Conservation (phyloP, 53 echinoderm and acorn worm species). For the Paracentrotus lividus region DNA sequence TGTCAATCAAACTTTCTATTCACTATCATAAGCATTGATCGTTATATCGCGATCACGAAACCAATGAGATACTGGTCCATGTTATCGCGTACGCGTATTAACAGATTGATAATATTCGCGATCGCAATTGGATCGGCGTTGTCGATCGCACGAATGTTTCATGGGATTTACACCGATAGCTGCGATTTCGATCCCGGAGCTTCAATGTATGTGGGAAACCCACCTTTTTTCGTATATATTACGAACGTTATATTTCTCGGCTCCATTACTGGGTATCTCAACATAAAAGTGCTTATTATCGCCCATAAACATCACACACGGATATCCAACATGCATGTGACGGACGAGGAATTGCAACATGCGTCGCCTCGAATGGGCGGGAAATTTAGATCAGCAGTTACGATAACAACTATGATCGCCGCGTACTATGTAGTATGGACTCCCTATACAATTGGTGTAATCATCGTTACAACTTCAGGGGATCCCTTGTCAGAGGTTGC, state of each 20-base stretch:
- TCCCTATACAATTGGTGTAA: constrained; percentile 15
- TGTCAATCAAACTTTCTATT: constrained; percentile 34
- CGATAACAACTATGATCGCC: constrained; percentile 25
- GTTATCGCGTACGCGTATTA: constrained; percentile 22
- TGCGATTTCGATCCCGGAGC: constrained; percentile 55
- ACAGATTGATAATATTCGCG: background rate
- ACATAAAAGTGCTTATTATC: background rate
- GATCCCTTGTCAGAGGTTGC: background rate
- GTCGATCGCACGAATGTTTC: background rate
- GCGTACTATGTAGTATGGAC: constrained; percentile 50
- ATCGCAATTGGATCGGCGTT: background rate
- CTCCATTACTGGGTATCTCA: background rate
- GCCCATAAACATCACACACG: constrained; percentile 13
- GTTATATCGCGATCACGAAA: constrained; percentile 48
- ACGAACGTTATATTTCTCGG: background rate
- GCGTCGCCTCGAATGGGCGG: background rate
- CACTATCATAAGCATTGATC: constrained; percentile 31
- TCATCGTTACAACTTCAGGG: background rate
- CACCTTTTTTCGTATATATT: background rate
- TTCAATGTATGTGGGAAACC: background rate
- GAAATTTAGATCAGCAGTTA: constrained; percentile 31
- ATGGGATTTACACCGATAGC: background rate
- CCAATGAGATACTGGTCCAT: constrained; percentile 41
- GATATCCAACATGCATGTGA: background rate
- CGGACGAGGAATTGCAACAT: background rate